Evolutionary conservation across 1,140 invertebrate genomes (phyloP).

Genomic region (Rhyacophila brunnea): DNA sequence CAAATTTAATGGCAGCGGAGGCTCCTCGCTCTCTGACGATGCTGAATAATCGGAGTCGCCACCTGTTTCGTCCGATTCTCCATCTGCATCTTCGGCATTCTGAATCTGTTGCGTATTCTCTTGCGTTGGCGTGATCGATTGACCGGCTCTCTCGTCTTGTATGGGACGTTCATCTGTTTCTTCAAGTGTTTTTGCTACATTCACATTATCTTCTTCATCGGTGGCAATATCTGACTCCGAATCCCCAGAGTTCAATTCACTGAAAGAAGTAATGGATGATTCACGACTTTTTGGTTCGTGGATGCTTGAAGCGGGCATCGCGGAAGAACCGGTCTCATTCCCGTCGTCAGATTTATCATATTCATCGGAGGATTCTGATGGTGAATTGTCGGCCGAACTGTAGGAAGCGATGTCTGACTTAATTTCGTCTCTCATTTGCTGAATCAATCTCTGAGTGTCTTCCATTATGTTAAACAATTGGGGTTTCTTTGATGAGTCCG

Average conservation of each 20-base stretch:
- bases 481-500: constrained; percentile 27
- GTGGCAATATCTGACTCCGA: constrained; percentile 39
- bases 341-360: constrained; percentile 52
- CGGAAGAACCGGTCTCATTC: constrained; percentile 48
- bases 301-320: constrained; percentile 32
- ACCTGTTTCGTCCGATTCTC: no score
- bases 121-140: background rate
- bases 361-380: constrained; percentile 52
- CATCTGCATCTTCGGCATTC: no score
- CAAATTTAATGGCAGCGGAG: no score
- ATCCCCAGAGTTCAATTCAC: constrained; percentile 37
- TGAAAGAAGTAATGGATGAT: constrained; percentile 34
- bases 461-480: constrained; percentile 58
- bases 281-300: constrained; percentile 36
- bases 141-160: no score
- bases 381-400: constrained; percentile 46
- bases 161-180: no score
- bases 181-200: background rate
- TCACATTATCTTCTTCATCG: constrained; percentile 36
- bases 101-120: background rate
- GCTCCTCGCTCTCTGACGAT: no score
- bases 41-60: no score
- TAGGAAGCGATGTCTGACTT: constrained; percentile 58
- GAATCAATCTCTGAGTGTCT: constrained; percentile 58
- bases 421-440: constrained; percentile 63